Base-by-base conservation (phyloP, 2,797 vertebrate species). In the Lindbergichthys nudifrons region DNA sequence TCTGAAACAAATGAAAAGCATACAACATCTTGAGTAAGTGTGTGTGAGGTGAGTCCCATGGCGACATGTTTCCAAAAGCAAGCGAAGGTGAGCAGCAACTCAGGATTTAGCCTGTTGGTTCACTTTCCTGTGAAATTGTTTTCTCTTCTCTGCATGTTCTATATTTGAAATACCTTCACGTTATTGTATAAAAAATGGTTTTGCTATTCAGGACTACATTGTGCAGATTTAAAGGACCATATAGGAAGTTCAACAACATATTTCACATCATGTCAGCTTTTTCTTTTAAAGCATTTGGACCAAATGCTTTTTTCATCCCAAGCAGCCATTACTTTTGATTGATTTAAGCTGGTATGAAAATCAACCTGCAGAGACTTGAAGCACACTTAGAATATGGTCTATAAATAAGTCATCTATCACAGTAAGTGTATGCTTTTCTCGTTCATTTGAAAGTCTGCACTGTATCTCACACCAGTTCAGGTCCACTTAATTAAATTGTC, bases 51-150 rank as follows among this genome's bases (percentile, higher is more conserved):
- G n/a, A 57, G 72, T 78, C 72, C 79, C 80, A 74, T 81, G 53
- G 75, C 70, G 79, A 70, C 86, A 61, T 46, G 77, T 73, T 83
- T 75, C 79, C 79, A 77, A 73, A 75, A 60, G 70, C 75, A 79
- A 77, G 75, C 67, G 65, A 60, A 77, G 14, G 39, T 65, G 21
- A 75, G 70, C 60, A 50, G 63, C 18, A 16, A 21, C 56, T 81
- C 77, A 73, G 76, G 73, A 82, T 73, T 65, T 43, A 69, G 73
- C 70, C 60, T 71, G 80, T 74, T 77, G 26, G 14, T 63, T 80
- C 16, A 10, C 47, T 60, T 57, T 70, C 36, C 12, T 56, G 5
- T 32, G 11, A 62, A 32, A 45, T 16, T 15, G 19, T 18, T 60
- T 61, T 48, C 47, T 45, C 15, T 72, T 58, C 39, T 57, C 47